Base-by-base conservation (phyloP, 2,113 vertebrate species). In the Cercopithecus mona region DNA sequence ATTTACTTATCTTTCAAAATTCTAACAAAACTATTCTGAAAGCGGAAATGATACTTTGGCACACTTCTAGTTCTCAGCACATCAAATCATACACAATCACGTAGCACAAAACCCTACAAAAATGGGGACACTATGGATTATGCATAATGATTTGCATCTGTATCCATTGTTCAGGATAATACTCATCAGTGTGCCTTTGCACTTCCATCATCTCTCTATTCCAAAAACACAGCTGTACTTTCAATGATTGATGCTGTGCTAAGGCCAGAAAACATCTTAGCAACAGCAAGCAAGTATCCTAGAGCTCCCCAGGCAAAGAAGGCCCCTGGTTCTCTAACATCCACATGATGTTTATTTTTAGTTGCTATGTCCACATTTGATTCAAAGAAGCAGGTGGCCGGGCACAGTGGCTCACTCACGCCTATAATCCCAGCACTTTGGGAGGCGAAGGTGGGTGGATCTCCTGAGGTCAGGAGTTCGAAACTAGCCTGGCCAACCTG, bases 251-350 rank as follows among this genome's bases (percentile, higher is more conserved):
- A 86, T 93, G 82, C 83, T 78, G 86, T 92, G 88, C 88, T 97
- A 92, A 70, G 96, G 92, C 97, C 98, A 92, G 79, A 57, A 97
- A 98, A 84, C 9, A 23, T 90, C 94, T 98, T 94, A 97, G 93
- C 87, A 97, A 95, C 81, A 97, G 48, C 90, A 93, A 97, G 64
- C 6, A 95, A 97, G 76, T 17, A 97, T 35, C 78, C 40, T 68
- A 68, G 57, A 95, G 87, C 64, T 98, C 96, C 90, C 94, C 30
- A 95, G n/a, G 96, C 86, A 94, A 64, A 87, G 88, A 97, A 80
- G 52, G 92, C 70, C 38, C 35, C n/a, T 86, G 73, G 45, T 90
- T 95, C 72, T 92, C 83, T 83, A 90, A 88, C 35, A 98, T 30
- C 76, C 88, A 95, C 92, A 86, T 81, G 27, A 27, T 93, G 55